Conservation (phyloP, 2,797 vertebrate genomes). For the Choloepus didactylus region DNA sequence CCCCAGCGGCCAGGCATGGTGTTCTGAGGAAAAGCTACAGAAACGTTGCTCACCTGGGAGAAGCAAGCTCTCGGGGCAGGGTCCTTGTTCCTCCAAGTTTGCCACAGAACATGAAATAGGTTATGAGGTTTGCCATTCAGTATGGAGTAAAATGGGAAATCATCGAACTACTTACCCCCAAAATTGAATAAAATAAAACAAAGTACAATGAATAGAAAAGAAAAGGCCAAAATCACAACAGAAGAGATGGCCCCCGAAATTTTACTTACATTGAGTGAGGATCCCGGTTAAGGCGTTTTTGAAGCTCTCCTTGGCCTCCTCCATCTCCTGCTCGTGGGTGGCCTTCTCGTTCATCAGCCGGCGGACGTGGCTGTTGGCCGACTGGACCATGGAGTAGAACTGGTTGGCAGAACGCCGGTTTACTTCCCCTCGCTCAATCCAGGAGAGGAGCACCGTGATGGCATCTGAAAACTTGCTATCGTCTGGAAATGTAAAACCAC, state of each 20-base stretch:
- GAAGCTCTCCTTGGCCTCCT: slow-evolving; percentile 95
- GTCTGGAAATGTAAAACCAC: slow-evolving; percentile 89
- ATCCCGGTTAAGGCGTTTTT: slow-evolving; percentile 95
- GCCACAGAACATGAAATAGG: slow-evolving; percentile 86
- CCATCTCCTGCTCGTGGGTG: slow-evolving; percentile 95
- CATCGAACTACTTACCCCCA: slow-evolving; percentile 90
- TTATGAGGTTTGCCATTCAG: slow-evolving; percentile 81
- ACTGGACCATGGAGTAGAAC: slow-evolving; percentile 99
- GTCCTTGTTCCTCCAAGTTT: slow-evolving; percentile 88
- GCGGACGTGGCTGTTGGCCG: slow-evolving; percentile 96
- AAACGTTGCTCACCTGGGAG: slow-evolving; percentile 91
- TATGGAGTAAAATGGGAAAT: slow-evolving; percentile 85
- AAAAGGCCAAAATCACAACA: slow-evolving; percentile 81
- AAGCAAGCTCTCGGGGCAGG: slow-evolving; percentile 87
- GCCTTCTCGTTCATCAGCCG: slow-evolving; percentile 96
- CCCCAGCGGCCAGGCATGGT: slow-evolving; percentile 62
- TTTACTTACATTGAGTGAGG: slow-evolving; percentile 96
- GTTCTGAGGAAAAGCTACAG: slow-evolving; percentile 83
- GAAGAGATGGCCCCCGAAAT: slow-evolving; percentile 73
- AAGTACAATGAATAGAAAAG: slow-evolving; percentile 79
- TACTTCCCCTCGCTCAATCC: slow-evolving; percentile 98
- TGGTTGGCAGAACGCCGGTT: slow-evolving; percentile 95
- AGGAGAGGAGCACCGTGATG: slow-evolving; percentile 93
- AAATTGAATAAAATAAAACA: slow-evolving; percentile 80
- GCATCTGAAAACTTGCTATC: slow-evolving; percentile 95